phyloP scores from a whole-genome alignment of 2,113 vertebrate genomes.

The Toxotes jaculatrix region DNA sequence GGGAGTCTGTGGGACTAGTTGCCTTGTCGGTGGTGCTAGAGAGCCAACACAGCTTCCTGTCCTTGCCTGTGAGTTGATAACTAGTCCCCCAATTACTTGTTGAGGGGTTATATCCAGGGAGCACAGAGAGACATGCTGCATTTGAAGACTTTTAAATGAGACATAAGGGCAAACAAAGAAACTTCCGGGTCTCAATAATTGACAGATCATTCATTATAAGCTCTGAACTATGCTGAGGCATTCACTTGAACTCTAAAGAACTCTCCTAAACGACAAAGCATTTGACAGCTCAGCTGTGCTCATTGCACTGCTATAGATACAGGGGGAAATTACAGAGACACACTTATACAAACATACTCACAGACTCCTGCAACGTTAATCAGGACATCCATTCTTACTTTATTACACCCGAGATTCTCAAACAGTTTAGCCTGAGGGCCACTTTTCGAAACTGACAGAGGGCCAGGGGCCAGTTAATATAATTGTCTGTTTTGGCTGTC shows the following conservation, averaged over 20 bases:
- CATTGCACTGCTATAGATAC: conserved; percentile 1
- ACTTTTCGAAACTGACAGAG: conserved; percentile 62
- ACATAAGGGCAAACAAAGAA: conserved; percentile 61
- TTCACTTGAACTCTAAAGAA: conserved; percentile 57
- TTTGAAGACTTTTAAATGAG: conserved; percentile 66
- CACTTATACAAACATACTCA: conserved; percentile 40
- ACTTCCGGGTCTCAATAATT: conserved; percentile 56
- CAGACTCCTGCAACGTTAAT: conserved; percentile 54
- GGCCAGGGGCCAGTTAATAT: conserved; percentile 64
- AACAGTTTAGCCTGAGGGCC: conserved; percentile 55
- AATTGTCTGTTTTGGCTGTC: conserved; percentile 72
- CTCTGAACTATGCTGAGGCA: conserved; percentile 39
- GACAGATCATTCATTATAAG: conserved; percentile 73
- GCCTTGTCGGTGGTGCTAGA: conserved; percentile 10
- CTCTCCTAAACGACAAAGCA: conserved; percentile 32
- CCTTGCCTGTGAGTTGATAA: conserved; percentile 38
- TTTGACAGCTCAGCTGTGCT: conserved; percentile 51
- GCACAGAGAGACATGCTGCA: conserved; percentile 20
- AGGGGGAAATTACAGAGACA: conserved; percentile 39
- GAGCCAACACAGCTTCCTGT: conserved; percentile 26
- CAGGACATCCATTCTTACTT: conserved; percentile 45
- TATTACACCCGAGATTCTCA: conserved; percentile 54
- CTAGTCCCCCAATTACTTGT: conserved; percentile 73
- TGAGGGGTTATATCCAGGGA: conserved; percentile 37
- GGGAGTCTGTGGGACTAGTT: conserved; percentile 54